Percentiles rank a stretch among this genome's conserved stretches.
phyloP scores from a whole-genome alignment of 2,888 invertebrate species.

The Pseudanteris insignis region DNA sequence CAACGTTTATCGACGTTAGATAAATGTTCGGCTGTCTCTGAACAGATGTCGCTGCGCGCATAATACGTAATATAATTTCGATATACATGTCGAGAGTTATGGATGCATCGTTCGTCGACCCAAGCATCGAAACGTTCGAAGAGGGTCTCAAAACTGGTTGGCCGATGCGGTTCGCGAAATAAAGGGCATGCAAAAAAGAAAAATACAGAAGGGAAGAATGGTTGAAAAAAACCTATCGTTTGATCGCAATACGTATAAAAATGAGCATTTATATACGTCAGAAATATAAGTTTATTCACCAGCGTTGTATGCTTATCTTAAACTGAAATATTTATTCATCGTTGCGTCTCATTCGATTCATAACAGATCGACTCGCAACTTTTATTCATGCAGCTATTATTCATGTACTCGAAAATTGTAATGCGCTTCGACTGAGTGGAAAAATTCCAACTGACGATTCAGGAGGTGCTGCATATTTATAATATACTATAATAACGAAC shows the following conservation, averaged over 20 bases:
- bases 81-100: slow-evolving; percentile 57
- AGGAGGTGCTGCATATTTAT: slow-evolving; percentile 26
- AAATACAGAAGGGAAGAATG: slow-evolving; percentile 48
- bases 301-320: slow-evolving; percentile 30
- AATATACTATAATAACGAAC: slow-evolving; percentile 28
- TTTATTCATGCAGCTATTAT: slow-evolving; percentile 20
- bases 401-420: slow-evolving; percentile 10
- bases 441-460: slow-evolving; percentile 20
- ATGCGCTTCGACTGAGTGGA: slow-evolving; percentile 6
- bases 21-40: too few relatives aligned
- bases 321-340: slow-evolving; percentile 33
- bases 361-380: slow-evolving; percentile 31
- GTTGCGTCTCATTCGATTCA: slow-evolving; percentile 23
- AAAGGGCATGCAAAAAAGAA: slow-evolving; percentile 47
- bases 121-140: slow-evolving; percentile 47
- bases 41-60: slow-evolving; percentile 26
- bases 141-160: slow-evolving; percentile 58
- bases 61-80: slow-evolving; percentile 43
- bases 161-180: slow-evolving; percentile 49
- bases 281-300: slow-evolving; percentile 40
- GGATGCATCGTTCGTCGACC: slow-evolving; percentile 60
- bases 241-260: slow-evolving; percentile 48
- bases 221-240: slow-evolving; percentile 47
- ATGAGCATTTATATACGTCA: slow-evolving; percentile 39
- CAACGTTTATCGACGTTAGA: slow-evolving; percentile 29